Evolutionary conservation across 92 coral and sea anemone genomes (phyloP), one percentile per base, ranked within the genome.

Genomic region (Actinostola sp.): DNA sequence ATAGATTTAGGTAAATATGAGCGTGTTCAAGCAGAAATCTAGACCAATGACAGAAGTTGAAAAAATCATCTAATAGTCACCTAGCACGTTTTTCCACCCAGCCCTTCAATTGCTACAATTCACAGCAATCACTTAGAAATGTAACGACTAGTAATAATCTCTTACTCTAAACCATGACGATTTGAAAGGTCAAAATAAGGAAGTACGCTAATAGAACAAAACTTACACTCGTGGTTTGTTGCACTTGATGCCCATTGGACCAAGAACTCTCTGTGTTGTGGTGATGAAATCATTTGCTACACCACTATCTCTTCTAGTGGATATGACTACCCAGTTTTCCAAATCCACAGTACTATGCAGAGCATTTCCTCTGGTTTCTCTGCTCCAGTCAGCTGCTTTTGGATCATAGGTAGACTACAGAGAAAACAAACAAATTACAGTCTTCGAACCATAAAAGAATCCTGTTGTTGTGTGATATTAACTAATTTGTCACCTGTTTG

Each of bases 371-470:
- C 98, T 75, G 79, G 85, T 94, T 59, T 94, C 97, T 15, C 86
- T 67, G 10, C 94, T 86, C 98, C 98, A 94, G 8, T 94, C 98
- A 16, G 98, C 98, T 12, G 75, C 39, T 53, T 76, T 87, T 6
- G 89, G 89, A 50, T 94, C 89, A 77, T 88, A 91, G 13, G 39
- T 34, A 13, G 53, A 85, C 98, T 94, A 51, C 27, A 72, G 10
- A 23, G 34, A 12, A 41, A 29, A 56, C 16, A 9, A 24, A 1
- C n/a, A n/a, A n/a, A n/a, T n/a, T n/a, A n/a, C n/a, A n/a, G n/a
- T n/a, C n/a, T n/a, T n/a, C n/a, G n/a, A n/a, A 52, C 21, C 16
- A 7, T 39, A 39, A 39, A 19, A 46, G 28, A 20, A 53, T 19
- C 3, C 4, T n/a, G 20, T 53, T 53, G 12, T 28, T 2, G 17